Base-by-base conservation (phyloP, 2,113 vertebrate genomes). In the Acanthisitta chloris region DNA sequence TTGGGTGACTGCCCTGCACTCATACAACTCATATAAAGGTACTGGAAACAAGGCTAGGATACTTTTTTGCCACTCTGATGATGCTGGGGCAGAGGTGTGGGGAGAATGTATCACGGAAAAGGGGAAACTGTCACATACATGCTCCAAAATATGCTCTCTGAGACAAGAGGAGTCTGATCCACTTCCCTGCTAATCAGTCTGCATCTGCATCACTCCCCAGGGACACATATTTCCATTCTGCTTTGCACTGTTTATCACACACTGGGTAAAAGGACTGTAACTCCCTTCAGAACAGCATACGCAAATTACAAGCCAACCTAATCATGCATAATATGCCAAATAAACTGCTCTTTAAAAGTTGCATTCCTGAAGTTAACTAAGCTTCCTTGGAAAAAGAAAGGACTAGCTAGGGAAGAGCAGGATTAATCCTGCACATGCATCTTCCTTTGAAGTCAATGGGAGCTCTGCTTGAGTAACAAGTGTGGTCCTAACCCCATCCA, bases 401-500 rank as follows among this genome's bases (percentile, higher is more conserved):
- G 43, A 88, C 42, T 69, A 58, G 49, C 66, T 66, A 65, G 62
- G 58, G 86, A 90, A 96, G 91, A 78, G 86, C 48, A 86, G 84
- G 88, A 96, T 96, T 95, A 95, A 92, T 95, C 71, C 81, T 23
- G 14, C 46, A 92, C 74, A 66, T 54, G 61, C 88, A 81, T 84
- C 81, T 74, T 77, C 43, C 58, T 94, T 92, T 95, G 90, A 96
- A 95, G 62, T 40, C 84, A 96, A 88, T 31, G 61, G 70, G 84
- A 90, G 69, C 57, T 71, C 72, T 88, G 81, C 54, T 86, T 67
- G 72, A 92, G 71, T 91, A 91, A 96, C 83, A 95, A 95, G 67
- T 74, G 83, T 88, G 85, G 88, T 94, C 96, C 95, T 92, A 96
- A 92, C 90, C 95, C 91, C 92, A 96, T 94, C 90, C 94, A 91